phyloP scores from a whole-genome alignment of 2,113 vertebrate genomes.

The Leucosticte australis region DNA sequence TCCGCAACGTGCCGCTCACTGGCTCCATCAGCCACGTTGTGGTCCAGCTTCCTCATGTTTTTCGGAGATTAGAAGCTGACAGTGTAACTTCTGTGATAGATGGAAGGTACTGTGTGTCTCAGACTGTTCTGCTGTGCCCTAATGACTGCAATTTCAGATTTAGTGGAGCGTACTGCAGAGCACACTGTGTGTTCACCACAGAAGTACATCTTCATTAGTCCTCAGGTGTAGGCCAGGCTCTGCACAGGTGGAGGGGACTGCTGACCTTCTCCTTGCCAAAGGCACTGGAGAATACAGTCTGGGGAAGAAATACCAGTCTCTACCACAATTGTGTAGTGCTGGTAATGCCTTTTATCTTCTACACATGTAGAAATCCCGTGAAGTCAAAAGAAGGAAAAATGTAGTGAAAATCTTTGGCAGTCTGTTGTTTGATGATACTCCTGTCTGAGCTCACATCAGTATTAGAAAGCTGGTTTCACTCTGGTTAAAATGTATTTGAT shows the following conservation, averaged over 20 bases:
- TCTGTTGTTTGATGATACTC: not conserved
- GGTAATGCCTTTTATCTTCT: not conserved
- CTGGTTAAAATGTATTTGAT: not conserved
- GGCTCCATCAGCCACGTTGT: slow-evolving; percentile 91
- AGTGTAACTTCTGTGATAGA: slow-evolving; percentile 74
- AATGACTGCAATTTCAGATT: not conserved
- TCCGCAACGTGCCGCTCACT: slow-evolving; percentile 79
- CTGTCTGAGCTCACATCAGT: not conserved
- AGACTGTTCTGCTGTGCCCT: not conserved
- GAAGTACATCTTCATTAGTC: not conserved
- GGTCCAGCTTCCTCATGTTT: slow-evolving; percentile 94
- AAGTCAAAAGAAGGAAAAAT: not conserved
- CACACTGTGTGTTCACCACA: too few relatives aligned
- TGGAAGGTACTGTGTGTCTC: slow-evolving; percentile 74
- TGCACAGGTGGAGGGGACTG: not conserved
- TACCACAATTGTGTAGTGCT: not conserved
- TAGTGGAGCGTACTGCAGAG: not conserved
- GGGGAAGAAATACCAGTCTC: not conserved
- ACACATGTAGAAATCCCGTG: rapidly evolving
- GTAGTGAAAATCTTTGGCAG: not conserved
- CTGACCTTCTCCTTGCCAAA: not conserved
- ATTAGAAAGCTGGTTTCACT: not conserved
- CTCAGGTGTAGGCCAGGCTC: not conserved
- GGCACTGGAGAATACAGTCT: not conserved
- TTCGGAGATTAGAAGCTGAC: slow-evolving; percentile 84